Base-by-base conservation (phyloP, 2,888 invertebrate genomes). In the Hoplodrina blanda region DNA sequence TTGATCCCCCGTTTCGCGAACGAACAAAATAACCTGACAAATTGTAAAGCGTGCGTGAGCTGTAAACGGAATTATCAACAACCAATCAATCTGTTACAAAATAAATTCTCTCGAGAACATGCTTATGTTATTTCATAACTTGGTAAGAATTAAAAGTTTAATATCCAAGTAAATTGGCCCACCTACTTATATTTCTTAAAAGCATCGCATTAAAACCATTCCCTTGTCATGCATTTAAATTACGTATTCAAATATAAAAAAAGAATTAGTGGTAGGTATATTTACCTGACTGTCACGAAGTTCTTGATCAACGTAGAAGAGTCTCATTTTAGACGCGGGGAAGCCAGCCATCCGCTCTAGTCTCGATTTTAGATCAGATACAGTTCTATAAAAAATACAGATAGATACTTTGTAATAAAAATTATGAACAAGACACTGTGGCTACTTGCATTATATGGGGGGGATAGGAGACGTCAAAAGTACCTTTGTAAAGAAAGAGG, bases 241-340 rank as follows among this genome's bases (percentile, higher is more conserved):
- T n/a, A n/a, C n/a, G n/a, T n/a, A n/a, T n/a, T n/a, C n/a, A n/a
- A n/a, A 17, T 5, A n/a, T 44, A 4, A 4, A 15, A 46, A 17
- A 46, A 17, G 4, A 17, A 5, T 61, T 19, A 8, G 53, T 15
- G 5, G 13, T 20, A 53, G 11, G 0, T 55, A n/a, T 52, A 74
- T 50, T 85, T 81, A 94, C 95, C 96, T 97, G 96, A 33, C 96
- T 94, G 86, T 97, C 97, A 78, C 97, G 95, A 60, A 97, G 94
- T 84, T 97, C 98, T 92, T 98, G 98, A 91, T 99, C 99, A 13
- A 98, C 97, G 91, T 99, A 99, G 93, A 97, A 99, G 25, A 99
- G 96, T 79, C 98, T 97, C 98, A 99, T 98, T 93, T 98, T 98
- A 64, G 97, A 97, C 0, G 98, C 97, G 46, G 98, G 97, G 90